phyloP scores from a whole-genome alignment of 2,797 vertebrate species.

The Clamator glandarius region DNA sequence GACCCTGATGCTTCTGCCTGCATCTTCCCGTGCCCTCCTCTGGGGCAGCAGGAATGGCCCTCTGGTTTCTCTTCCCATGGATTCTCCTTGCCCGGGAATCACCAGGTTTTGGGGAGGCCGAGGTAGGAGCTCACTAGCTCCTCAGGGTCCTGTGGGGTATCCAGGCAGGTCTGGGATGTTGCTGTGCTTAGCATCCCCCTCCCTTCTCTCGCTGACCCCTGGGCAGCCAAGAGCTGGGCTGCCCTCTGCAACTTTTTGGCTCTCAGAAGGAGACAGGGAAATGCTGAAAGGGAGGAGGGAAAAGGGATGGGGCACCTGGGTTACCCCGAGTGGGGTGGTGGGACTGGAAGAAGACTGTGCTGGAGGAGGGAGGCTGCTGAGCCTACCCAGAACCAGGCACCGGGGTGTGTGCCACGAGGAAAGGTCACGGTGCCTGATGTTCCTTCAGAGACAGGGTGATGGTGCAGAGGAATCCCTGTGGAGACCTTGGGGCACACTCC shows the following conservation, averaged over 20 bases:
- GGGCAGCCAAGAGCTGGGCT: background rate
- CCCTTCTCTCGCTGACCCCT: rapidly evolving
- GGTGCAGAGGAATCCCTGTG: background rate
- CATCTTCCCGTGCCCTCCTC: background rate
- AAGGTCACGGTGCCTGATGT: background rate
- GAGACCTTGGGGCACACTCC: background rate
- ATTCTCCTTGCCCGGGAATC: background rate
- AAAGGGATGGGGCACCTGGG: background rate
- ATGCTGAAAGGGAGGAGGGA: background rate
- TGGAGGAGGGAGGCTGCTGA: background rate
- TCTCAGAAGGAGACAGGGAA: background rate
- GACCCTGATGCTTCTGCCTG: background rate
- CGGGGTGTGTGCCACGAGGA: background rate
- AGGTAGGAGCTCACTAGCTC: background rate
- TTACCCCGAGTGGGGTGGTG: background rate
- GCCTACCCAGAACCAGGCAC: background rate
- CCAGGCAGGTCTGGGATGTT: background rate
- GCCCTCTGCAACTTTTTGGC: background rate
- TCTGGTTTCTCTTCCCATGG: background rate
- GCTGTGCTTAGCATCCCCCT: background rate
- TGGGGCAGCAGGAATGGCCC: background rate
- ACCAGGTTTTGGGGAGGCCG: background rate
- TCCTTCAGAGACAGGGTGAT: background rate
- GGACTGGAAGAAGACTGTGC: background rate
- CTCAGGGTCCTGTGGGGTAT: background rate